Percentiles rank a stretch among this genome's conserved stretches.
Evolutionary conservation across 2,888 invertebrate genomes (phyloP).

Genomic region (Salpingus planirostris): DNA sequence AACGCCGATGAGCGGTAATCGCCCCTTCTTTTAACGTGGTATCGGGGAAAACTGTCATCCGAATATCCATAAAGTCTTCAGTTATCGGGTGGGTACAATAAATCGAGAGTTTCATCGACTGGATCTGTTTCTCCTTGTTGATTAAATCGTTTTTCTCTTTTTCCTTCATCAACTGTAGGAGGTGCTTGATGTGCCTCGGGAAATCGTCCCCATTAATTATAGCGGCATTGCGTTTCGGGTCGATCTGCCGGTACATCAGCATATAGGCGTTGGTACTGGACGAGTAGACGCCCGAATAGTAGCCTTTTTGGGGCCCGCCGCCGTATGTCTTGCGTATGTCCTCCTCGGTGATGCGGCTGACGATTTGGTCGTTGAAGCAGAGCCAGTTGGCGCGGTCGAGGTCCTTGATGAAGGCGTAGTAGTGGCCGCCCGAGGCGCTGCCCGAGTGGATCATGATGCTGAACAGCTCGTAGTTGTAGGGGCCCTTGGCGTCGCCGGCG

Average conservation of each 20-base stretch:
- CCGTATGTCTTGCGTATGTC: constrained; percentile 80
- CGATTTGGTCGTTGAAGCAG: constrained; percentile 82
- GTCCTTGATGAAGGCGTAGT: constrained; percentile 85
- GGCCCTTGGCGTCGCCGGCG: constrained; percentile 53
- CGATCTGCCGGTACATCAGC: constrained; percentile 79
- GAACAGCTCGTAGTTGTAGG: constrained; percentile 76
- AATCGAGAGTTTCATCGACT: constrained; percentile 54
- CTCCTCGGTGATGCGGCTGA: constrained; percentile 67
- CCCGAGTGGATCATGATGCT: constrained; percentile 90
- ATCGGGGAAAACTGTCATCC: constrained; percentile 51
- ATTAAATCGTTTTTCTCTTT: constrained; percentile 56
- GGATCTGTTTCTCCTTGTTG: constrained; percentile 51
- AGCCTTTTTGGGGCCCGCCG: constrained; percentile 55
- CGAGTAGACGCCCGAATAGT: constrained; percentile 66
- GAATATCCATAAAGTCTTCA: constrained; percentile 46
- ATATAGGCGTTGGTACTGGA: constrained; percentile 85
- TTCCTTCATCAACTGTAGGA: constrained; percentile 55
- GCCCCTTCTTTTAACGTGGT: constrained; percentile 50
- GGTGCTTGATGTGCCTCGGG: constrained; percentile 60
- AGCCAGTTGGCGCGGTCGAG: constrained; percentile 69
- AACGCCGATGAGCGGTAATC: constrained; percentile 34
- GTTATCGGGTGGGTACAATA: constrained; percentile 54
- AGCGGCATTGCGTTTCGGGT: constrained; percentile 52
- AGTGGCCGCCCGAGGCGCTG: constrained; percentile 83
- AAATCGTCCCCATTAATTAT: constrained; percentile 60